Base-by-base conservation (phyloP, 2,797 vertebrate species). In the Falco rusticolus region DNA sequence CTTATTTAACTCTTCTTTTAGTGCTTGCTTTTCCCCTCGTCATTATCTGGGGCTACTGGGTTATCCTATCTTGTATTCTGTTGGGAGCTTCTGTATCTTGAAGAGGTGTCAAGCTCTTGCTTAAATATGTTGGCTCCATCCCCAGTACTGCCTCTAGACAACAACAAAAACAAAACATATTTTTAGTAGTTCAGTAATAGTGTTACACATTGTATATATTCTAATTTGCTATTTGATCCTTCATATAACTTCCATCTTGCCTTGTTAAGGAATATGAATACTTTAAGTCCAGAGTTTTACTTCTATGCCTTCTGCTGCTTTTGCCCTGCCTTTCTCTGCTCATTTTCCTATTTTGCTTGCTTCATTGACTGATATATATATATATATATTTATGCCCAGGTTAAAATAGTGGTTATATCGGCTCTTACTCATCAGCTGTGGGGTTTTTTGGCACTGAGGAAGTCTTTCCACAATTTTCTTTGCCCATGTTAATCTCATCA, bases 401-500 rank as follows among this genome's bases (percentile, higher is more conserved):
- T 65, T 76, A 76, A 88, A 84, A 25, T 7, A 11, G 20, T 54
- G 15, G 47, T 54, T 64, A 28, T 75, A 65, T 37, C 47, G 22
- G 7, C 60, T 83, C 3, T 66, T 74, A 17, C 13, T 54, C 34
- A 31, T 60, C 69, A 54, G 20, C 11, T 87, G 16, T 34, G 28
- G 7, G 19, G 5, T 37, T 45, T 61, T 87, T 70, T 43, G 12
- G 7, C 12, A 22, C 13, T 56, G 60, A 15, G 21, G 76, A 77
- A 57, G 24, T 28, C 37, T 83, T 94, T 47, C 54, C 31, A 47
- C 3, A 10, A 29, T 89, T 78, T 37, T 31, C 17, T 77, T 90
- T 74, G 10, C 45, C 70, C 0, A 0, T 28, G 25, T 56, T 68
- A 5, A 17, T 89, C 16, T 74, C 16, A 28, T 37, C 0, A 1